phyloP scores from a whole-genome alignment of 2,113 vertebrate species.

The Upupa epops region DNA sequence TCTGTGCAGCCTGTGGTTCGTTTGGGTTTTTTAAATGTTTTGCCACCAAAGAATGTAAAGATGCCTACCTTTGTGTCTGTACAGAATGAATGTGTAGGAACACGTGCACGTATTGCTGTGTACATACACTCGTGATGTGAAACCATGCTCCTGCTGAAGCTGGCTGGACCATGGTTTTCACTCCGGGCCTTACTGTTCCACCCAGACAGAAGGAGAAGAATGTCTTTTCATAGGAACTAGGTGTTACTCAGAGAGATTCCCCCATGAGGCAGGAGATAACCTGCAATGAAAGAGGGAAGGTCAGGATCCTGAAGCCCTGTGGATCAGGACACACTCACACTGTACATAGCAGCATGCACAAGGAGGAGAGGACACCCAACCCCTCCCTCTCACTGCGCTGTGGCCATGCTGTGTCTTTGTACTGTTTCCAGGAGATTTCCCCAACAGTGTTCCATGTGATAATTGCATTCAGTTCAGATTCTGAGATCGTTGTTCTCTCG shows the following conservation, averaged over 20 bases:
- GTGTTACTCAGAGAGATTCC: background rate
- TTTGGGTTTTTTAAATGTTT: conserved; percentile 11
- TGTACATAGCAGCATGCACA: conserved; percentile 18
- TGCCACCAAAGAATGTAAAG: conserved; percentile 74
- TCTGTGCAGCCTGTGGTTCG: background rate
- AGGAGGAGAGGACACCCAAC: conserved; percentile 23
- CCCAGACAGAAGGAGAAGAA: conserved; percentile 17
- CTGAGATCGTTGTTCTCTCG: conserved; percentile 48
- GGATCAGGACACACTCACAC: conserved; percentile 3
- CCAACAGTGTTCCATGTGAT: conserved; percentile 49
- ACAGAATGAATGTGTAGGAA: conserved; percentile 44
- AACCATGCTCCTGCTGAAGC: conserved; percentile 2
- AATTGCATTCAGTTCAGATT: conserved; percentile 64
- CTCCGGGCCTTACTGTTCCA: conserved; percentile 44
- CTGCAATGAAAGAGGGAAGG: background rate
- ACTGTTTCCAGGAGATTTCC: conserved; percentile 46
- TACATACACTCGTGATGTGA: background rate
- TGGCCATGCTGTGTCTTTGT: conserved; percentile 66
- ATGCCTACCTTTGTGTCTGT: conserved; percentile 62
- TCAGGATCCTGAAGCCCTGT: background rate
- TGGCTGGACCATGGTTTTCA: background rate
- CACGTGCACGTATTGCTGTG: background rate
- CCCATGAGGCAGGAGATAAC: background rate
- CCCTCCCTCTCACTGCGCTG: conserved; percentile 56
- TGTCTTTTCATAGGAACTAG: conserved; percentile 27